phyloP scores from a whole-genome alignment of 2,113 vertebrate species.

The Calonectris borealis region DNA sequence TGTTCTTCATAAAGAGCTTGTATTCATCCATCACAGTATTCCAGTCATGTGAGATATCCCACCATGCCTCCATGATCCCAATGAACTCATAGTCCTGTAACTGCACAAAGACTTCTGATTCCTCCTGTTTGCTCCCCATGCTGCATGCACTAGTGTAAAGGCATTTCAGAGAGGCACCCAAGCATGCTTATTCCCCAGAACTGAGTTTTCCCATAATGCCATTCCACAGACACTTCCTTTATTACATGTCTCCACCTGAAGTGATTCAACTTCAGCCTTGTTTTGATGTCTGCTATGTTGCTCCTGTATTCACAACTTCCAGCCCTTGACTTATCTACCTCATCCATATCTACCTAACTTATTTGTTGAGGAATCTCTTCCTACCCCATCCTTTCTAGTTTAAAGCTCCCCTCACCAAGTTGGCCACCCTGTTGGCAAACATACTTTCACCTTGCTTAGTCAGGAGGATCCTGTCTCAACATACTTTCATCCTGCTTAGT shows the following conservation, averaged over 20 bases:
- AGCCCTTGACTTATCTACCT: not conserved
- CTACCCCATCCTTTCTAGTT: not conserved
- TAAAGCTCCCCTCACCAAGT: not conserved
- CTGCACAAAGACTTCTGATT: not conserved
- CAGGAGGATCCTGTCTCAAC: not conserved
- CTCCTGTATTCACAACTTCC: not conserved
- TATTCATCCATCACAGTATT: not conserved
- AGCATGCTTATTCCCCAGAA: not conserved
- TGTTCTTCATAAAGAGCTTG: not conserved
- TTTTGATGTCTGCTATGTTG: not conserved
- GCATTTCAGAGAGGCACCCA: not conserved
- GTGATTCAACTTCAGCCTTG: not conserved
- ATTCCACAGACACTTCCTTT: not conserved
- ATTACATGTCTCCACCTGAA: not conserved
- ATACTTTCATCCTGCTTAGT: not conserved
- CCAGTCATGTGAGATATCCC: not conserved
- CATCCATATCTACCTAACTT: not conserved
- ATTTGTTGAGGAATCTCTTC: not conserved
- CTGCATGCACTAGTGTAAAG: not conserved
- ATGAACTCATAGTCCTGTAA: not conserved
- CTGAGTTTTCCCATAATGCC: not conserved
- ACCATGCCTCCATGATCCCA: not conserved
- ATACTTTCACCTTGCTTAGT: not conserved
- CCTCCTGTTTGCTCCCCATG: not conserved
- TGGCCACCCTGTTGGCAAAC: not conserved